Percentiles rank a stretch among this genome's conserved stretches.
These are phyloP conservation scores for Eueides isabella DNA, from an alignment of 1,140 invertebrate species.

Conservation along the genomic window DNA sequence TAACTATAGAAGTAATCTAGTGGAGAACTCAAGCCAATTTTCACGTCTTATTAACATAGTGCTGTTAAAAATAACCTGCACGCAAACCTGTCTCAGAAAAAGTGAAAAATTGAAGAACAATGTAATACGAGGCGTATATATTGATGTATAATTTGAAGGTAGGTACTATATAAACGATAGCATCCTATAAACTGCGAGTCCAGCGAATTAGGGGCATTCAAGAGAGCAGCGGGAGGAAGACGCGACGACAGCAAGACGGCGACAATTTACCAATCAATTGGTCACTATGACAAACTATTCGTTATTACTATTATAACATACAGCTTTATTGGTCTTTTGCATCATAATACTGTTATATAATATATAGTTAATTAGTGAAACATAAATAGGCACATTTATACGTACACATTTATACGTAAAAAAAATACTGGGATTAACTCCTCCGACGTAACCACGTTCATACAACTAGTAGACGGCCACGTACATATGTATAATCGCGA, in stretches of 20 bases:
- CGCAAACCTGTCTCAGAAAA: background rate
- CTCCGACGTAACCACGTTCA: constrained; percentile 21
- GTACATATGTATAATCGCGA: constrained; percentile 29
- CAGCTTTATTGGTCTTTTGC: background rate
- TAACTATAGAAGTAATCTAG: constrained; percentile 20
- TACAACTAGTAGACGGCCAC: constrained; percentile 32
- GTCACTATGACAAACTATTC: constrained; percentile 31
- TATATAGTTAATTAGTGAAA: background rate
- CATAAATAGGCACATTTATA: background rate
- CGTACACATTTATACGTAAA: background rate
- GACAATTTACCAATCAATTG: constrained; percentile 75
- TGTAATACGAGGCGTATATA: background rate
- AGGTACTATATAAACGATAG: background rate
- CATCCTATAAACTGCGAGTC: constrained; percentile 13
- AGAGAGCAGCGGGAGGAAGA: constrained; percentile 61
- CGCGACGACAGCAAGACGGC: constrained; percentile 52
- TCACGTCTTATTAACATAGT: constrained; percentile 49
- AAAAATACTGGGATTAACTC: constrained; percentile 22
- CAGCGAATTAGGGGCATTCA: constrained; percentile 42
- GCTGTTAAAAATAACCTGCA: constrained; percentile 38
- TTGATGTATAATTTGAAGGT: background rate
- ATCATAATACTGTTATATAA: background rate
- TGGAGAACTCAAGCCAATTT: constrained; percentile 38
- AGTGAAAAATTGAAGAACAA: background rate
- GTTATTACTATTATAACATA: background rate